Conservation (phyloP, 2,888 invertebrate genomes). For the Diadegma fenestrale region DNA sequence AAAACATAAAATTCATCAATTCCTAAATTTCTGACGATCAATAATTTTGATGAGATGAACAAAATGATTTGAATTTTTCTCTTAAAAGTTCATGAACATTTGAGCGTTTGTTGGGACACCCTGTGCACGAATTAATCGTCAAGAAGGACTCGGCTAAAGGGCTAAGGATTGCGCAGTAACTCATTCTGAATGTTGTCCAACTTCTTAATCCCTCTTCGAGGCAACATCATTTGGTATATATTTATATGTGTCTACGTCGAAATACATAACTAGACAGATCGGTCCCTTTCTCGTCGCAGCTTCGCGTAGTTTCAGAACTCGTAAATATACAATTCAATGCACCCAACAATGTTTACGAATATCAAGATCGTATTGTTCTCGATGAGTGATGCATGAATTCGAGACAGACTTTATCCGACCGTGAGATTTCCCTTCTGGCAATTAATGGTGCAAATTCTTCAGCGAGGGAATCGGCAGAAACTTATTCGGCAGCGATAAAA, state of each 20-base stretch:
- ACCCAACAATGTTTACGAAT: conserved; percentile 36
- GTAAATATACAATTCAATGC: conserved; percentile 38
- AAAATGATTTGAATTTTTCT: neutral
- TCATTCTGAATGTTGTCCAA: conserved; percentile 74
- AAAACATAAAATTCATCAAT: no score
- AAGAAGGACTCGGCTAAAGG: conserved; percentile 70
- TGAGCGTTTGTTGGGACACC: neutral
- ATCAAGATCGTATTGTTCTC: conserved; percentile 38
- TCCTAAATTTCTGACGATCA: no score
- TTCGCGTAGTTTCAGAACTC: conserved; percentile 5
- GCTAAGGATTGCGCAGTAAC: conserved; percentile 73
- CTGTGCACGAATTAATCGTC: neutral
- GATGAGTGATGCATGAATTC: conserved; percentile 24
- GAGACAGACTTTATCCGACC: conserved; percentile 26
- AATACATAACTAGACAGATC: conserved; percentile 21
- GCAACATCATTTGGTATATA: conserved; percentile 50
- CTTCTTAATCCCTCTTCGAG: conserved; percentile 73
- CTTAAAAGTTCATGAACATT: neutral
- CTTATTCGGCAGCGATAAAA: conserved; percentile 1
- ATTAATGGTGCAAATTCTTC: conserved; percentile 30
- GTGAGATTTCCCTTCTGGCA: neutral
- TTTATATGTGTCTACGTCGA: neutral
- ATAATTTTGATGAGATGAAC: neutral
- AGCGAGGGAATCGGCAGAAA: neutral
- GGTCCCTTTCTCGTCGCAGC: neutral